phyloP scores from a whole-genome alignment of 1,140 invertebrate species.

The Drosophila sp. region DNA sequence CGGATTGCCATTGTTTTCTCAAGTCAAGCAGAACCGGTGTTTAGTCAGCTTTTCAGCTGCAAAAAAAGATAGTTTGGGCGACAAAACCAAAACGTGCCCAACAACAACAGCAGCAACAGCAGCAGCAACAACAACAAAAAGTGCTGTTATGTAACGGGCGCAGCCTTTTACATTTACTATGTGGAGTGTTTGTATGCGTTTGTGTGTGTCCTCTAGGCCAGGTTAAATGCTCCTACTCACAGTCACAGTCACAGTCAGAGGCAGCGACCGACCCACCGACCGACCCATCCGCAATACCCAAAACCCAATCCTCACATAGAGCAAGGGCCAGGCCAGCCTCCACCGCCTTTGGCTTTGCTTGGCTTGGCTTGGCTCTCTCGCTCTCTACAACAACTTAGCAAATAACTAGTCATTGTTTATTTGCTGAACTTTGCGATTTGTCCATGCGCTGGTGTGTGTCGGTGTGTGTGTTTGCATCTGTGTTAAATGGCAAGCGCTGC shows the following conservation, averaged over 20 bases:
- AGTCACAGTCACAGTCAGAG: constrained; percentile 11
- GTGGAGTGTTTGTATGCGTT: constrained; percentile 26
- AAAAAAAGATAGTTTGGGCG: constrained; percentile 15
- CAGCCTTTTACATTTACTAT: constrained; percentile 64
- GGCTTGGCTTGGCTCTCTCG: not conserved
- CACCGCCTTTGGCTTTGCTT: constrained; percentile 32
- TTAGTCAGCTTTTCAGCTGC: constrained; percentile 13
- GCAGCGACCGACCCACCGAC: not conserved
- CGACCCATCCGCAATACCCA: constrained; percentile 9
- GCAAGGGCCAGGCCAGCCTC: constrained; percentile 35
- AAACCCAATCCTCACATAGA: constrained; percentile 2
- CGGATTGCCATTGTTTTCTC: constrained; percentile 19
- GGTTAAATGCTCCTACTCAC: constrained; percentile 40
- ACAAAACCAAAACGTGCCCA: constrained; percentile 27
- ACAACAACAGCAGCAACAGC: constrained; percentile 33
- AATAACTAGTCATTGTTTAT: constrained; percentile 52
- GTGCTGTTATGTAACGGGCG: constrained; percentile 70
- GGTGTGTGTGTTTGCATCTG: constrained; percentile 4
- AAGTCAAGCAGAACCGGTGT: constrained; percentile 17
- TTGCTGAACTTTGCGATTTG: constrained; percentile 59
- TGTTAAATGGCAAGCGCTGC: constrained; percentile 56
- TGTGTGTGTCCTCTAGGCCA: constrained; percentile 27
- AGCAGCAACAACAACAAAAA: constrained; percentile 51
- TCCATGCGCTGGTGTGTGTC: constrained; percentile 10
- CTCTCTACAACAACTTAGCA: constrained; percentile 7